Conservation (phyloP, 1,140 invertebrate species). For the Trichonephila clavipes region DNA sequence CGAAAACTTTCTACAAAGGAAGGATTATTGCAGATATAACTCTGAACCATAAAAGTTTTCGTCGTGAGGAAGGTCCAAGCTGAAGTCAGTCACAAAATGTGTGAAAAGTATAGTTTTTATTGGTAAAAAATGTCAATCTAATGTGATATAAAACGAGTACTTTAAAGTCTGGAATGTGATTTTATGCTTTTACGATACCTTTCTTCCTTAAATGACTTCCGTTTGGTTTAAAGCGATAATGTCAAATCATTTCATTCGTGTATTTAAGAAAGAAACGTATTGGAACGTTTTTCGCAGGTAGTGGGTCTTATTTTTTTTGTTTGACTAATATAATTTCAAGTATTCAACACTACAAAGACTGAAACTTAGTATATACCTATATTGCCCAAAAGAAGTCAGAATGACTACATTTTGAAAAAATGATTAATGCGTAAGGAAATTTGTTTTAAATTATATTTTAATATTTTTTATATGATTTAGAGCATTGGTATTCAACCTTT, state of each 20-base stretch:
- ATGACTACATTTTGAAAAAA: too few relatives aligned
- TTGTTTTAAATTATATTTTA: too few relatives aligned
- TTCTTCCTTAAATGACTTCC: neutral
- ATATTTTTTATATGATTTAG: too few relatives aligned
- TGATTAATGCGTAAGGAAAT: too few relatives aligned
- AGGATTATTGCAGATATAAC: neutral
- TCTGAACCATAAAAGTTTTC: neutral
- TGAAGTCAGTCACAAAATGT: neutral
- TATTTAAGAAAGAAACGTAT: neutral
- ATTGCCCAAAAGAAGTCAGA: too few relatives aligned
- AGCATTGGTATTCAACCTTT: too few relatives aligned
- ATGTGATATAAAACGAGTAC: slow-evolving; percentile 15
- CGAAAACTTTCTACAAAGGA: neutral
- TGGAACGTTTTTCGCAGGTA: neutral
- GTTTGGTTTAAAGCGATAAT: slow-evolving; percentile 16
- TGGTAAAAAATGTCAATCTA: slow-evolving; percentile 24
- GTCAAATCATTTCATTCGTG: neutral
- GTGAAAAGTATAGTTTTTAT: slow-evolving; percentile 33
- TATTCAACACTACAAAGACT: too few relatives aligned
- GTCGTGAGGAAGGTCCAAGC: neutral
- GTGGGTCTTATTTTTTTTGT: neutral
- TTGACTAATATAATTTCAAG: neutral
- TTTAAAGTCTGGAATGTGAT: neutral
- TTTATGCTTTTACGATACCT: neutral
- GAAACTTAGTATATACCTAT: too few relatives aligned